Percentiles rank a stretch among this genome's conserved stretches.
These are phyloP conservation scores for Bilobella aurantiaca DNA, from an alignment of 1,140 invertebrate species.

Conservation along the genomic window DNA sequence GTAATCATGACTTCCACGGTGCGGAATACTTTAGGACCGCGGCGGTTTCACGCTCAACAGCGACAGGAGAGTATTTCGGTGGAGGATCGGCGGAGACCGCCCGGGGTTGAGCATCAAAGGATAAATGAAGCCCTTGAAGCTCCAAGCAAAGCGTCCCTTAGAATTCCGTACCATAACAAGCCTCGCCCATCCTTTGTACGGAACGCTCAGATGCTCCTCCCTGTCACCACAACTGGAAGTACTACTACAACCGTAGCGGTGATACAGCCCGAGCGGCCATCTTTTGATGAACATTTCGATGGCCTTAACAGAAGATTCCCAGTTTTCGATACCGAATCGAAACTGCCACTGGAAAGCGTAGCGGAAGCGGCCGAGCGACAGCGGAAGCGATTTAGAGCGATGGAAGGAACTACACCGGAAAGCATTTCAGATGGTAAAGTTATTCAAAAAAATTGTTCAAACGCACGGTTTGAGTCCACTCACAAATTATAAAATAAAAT, in stretches of 20 bases:
- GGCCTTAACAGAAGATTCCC: background rate
- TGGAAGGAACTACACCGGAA: background rate
- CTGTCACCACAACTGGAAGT: background rate
- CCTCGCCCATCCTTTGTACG: background rate
- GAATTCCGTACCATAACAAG: background rate
- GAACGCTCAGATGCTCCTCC: conserved; percentile 2
- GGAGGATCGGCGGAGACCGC: background rate
- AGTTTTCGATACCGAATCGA: background rate
- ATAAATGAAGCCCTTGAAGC: conserved; percentile 1
- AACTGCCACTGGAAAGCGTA: background rate
- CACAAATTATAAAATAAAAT: too few relatives aligned
- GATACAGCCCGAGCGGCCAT: background rate
- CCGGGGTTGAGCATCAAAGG: background rate
- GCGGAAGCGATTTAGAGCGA: background rate
- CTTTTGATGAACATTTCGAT: background rate
- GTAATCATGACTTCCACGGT: background rate
- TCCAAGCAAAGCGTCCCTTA: background rate
- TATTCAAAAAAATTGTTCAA: too few relatives aligned
- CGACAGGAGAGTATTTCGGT: conserved; percentile 1
- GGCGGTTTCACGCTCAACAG: background rate
- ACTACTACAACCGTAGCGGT: background rate
- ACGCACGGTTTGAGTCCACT: too few relatives aligned
- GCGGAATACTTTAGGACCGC: background rate
- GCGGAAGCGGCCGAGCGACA: background rate
- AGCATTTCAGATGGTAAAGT: background rate